phyloP scores from a whole-genome alignment of 2,888 invertebrate genomes.

The Sussaba pulchella region DNA sequence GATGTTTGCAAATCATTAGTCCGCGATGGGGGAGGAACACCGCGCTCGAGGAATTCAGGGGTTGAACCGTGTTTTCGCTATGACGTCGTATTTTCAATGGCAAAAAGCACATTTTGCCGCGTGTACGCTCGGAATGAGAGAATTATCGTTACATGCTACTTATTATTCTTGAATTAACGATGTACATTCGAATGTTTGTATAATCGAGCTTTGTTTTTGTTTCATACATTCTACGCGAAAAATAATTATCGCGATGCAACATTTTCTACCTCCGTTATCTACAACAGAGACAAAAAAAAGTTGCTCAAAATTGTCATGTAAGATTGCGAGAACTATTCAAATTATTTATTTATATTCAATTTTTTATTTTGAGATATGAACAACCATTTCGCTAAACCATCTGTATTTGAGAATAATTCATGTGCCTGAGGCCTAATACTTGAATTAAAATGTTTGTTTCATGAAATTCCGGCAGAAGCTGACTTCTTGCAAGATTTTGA shows the following conservation, averaged over 20 bases:
- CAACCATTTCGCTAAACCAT: too few relatives aligned
- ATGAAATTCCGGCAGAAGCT: too few relatives aligned
- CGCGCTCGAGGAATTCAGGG: slow-evolving; percentile 59
- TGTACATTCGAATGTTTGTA: not conserved
- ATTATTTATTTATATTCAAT: too few relatives aligned
- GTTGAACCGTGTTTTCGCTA: slow-evolving; percentile 59
- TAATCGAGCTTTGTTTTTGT: not conserved
- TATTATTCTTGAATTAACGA: slow-evolving; percentile 5
- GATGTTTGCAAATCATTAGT: slow-evolving; percentile 83
- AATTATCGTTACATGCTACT: slow-evolving; percentile 8
- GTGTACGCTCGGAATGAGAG: slow-evolving; percentile 4
- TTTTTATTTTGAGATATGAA: too few relatives aligned
- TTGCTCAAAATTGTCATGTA: not conserved
- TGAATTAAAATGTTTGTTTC: too few relatives aligned
- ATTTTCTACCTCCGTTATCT: not conserved
- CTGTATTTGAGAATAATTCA: too few relatives aligned
- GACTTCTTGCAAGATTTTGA: too few relatives aligned
- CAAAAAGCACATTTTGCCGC: slow-evolving; percentile 32
- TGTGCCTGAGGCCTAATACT: too few relatives aligned
- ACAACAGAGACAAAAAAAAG: not conserved
- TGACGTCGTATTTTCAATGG: slow-evolving; percentile 53
- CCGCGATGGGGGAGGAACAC: slow-evolving; percentile 68
- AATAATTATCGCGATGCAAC: not conserved
- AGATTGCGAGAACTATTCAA: not conserved
- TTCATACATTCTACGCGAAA: not conserved